These are phyloP conservation scores for Plectropomus leopardus DNA, from an alignment of 2,113 vertebrate genomes.

Conservation along the genomic window DNA sequence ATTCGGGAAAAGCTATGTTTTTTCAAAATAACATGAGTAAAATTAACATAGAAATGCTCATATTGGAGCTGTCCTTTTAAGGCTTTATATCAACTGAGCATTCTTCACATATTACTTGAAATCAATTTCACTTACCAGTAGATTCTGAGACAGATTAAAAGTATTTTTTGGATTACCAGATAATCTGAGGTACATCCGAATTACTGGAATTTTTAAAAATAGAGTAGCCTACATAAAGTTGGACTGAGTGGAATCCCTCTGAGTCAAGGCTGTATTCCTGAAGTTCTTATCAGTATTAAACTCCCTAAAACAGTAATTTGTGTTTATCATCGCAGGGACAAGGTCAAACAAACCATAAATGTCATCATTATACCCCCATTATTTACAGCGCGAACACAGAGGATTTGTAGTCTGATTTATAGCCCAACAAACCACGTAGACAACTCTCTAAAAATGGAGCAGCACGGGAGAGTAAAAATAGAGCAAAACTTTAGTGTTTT, in stretches of 20 bases:
- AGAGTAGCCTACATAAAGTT: not conserved
- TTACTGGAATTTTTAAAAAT: too few species aligned
- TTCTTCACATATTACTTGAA: not conserved
- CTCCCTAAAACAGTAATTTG: not conserved
- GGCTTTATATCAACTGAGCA: not conserved
- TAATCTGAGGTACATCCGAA: not conserved
- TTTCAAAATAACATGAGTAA: too few species aligned
- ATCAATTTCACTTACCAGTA: not conserved
- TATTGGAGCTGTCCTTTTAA: not conserved
- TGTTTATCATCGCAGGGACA: slow-evolving; percentile 5
- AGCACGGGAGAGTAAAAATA: slow-evolving; percentile 56
- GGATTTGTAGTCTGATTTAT: slow-evolving; percentile 58
- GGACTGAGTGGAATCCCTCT: not conserved
- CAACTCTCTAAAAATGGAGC: slow-evolving; percentile 58
- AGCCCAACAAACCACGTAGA: slow-evolving; percentile 49
- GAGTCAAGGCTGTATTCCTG: not conserved
- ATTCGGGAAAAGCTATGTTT: too few species aligned
- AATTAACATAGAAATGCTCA: too few species aligned
- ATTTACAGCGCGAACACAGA: slow-evolving; percentile 43
- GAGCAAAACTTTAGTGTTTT: slow-evolving; percentile 58
- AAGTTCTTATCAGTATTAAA: not conserved
- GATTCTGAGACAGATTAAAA: not conserved
- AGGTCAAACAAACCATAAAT: slow-evolving; percentile 23
- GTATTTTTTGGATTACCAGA: not conserved
- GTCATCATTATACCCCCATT: slow-evolving; percentile 29